Percentiles rank a stretch among this genome's conserved stretches.
phyloP scores from a whole-genome alignment of 2,888 invertebrate species.

The Conops quadrifasciatus region DNA sequence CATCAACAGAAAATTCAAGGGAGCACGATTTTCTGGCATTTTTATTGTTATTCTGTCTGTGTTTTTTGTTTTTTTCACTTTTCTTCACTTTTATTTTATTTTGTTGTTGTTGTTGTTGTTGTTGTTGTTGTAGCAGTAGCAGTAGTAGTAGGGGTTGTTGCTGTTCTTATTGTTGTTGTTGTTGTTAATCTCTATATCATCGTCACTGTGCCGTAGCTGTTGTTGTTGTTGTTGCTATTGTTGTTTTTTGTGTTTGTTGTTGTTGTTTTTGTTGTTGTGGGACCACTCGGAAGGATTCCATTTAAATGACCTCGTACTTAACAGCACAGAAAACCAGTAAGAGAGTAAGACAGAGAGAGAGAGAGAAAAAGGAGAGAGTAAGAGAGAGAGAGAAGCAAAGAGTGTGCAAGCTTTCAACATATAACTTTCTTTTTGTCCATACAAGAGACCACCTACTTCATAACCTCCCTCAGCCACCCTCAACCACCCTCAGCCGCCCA shows the following conservation, averaged over 20 bases:
- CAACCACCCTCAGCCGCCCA: too few relatives aligned
- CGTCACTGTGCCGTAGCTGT: neutral
- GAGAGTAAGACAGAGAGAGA: too few relatives aligned
- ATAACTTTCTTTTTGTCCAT: too few relatives aligned
- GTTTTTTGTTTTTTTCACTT: conserved; percentile 41
- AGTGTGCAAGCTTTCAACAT: too few relatives aligned
- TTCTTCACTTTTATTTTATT: too few relatives aligned
- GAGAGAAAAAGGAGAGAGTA: too few relatives aligned
- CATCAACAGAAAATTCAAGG: neutral
- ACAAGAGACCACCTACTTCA: too few relatives aligned
- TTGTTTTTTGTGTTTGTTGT: conserved; percentile 19
- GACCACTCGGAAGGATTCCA: too few relatives aligned
- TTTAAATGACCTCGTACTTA: too few relatives aligned
- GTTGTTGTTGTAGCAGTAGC: neutral
- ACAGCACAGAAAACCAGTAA: too few relatives aligned
- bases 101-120: conserved; percentile 4
- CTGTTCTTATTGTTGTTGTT: conserved; percentile 12
- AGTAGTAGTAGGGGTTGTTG: neutral
- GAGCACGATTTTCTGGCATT: conserved; percentile 2
- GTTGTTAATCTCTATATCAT: neutral
- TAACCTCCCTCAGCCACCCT: too few relatives aligned
- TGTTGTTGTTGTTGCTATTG: neutral
- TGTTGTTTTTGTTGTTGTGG: neutral
- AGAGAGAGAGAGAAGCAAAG: too few relatives aligned
- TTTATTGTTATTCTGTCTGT: conserved; percentile 32